Evolutionary conservation across 2,113 vertebrate species (phyloP).

Genomic region (Parus major): DNA sequence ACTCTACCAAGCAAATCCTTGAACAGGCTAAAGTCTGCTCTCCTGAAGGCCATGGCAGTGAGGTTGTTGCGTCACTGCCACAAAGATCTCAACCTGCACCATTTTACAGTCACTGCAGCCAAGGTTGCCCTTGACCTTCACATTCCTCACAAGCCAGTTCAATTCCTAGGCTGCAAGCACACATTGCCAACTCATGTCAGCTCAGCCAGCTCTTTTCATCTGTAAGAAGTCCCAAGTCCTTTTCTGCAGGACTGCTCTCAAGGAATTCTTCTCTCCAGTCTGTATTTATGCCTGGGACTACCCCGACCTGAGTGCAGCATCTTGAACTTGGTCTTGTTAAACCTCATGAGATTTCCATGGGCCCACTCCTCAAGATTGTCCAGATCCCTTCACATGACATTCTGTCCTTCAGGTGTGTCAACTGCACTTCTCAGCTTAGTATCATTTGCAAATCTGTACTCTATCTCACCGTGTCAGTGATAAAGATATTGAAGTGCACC

Average conservation of each 20-base stretch:
- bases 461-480: rapidly evolving
- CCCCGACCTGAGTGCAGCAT: not conserved
- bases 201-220: no score
- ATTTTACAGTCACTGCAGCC: not conserved
- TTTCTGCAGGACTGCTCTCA: not conserved
- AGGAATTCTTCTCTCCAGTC: not conserved
- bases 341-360: not conserved
- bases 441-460: not conserved
- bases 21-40: not conserved
- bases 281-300: not conserved
- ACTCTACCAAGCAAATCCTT: not conserved
- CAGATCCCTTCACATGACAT: not conserved
- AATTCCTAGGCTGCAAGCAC: not conserved
- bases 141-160: not conserved
- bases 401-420: not conserved
- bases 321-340: not conserved
- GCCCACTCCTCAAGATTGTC: not conserved
- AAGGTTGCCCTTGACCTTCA: not conserved
- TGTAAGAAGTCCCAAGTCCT: not conserved
- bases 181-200: not conserved
- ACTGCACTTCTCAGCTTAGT: not conserved
- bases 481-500: not conserved
- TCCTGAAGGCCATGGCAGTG: not conserved
- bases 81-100: not conserved
- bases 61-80: not conserved